Percentiles rank a stretch among this genome's conserved stretches.
These are phyloP conservation scores for Melipona quadrifasciata DNA, from an alignment of 1,140 invertebrate genomes.

Conservation along the genomic window DNA sequence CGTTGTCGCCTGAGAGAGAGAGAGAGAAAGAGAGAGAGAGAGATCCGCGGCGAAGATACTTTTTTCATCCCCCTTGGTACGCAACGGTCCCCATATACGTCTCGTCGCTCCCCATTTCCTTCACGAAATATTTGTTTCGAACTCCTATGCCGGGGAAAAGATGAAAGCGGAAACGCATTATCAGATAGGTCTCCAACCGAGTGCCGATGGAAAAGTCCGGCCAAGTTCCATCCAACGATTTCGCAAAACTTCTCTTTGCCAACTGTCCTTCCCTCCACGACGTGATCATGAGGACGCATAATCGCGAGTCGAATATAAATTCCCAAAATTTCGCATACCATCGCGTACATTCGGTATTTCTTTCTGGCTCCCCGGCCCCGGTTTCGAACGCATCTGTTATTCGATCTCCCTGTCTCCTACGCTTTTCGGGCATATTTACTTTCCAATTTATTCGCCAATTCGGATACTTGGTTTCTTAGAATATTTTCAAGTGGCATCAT, in stretches of 20 bases:
- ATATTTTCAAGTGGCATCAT: constrained; percentile 15
- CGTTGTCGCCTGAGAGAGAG: too few species aligned
- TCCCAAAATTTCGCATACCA: background rate
- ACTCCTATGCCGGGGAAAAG: background rate
- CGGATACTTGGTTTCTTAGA: too few species aligned
- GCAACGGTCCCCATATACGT: background rate
- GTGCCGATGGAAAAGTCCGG: background rate
- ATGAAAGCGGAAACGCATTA: background rate
- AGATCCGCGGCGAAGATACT: background rate
- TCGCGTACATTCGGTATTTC: background rate
- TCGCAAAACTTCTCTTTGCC: constrained; percentile 8
- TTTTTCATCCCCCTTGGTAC: background rate
- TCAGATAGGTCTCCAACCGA: constrained; percentile 5
- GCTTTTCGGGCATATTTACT: too few species aligned
- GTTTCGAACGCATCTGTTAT: constrained; percentile 27
- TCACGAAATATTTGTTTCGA: constrained; percentile 25
- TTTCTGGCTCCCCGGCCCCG: background rate
- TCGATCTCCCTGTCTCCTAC: background rate
- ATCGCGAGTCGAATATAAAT: constrained; percentile 49
- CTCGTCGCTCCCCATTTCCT: constrained; percentile 18
- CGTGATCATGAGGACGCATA: constrained; percentile 36
- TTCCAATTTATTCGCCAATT: background rate
- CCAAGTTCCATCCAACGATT: background rate
- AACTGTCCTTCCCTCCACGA: background rate
- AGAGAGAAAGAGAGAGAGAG: too few species aligned